phyloP scores from a whole-genome alignment of 2,888 invertebrate species.

The Amorpha juglandis region DNA sequence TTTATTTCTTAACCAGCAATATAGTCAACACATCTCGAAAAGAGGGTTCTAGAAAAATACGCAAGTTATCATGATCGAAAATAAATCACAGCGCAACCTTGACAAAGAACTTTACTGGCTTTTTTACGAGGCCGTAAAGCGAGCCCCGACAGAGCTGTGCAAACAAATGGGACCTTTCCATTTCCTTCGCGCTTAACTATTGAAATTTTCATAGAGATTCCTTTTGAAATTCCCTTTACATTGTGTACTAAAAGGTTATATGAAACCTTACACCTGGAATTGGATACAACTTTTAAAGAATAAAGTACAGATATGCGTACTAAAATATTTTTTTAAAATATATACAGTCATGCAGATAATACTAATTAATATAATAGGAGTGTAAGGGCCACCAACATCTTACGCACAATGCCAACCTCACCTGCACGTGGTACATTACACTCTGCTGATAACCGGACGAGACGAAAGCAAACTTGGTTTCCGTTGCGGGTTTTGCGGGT shows the following conservation, averaged over 20 bases:
- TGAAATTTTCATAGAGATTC: slow-evolving; percentile 35
- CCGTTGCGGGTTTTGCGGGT: too few species aligned
- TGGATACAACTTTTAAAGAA: not conserved
- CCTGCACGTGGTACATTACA: too few species aligned
- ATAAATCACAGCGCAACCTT: slow-evolving; percentile 46
- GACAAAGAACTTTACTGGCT: slow-evolving; percentile 48
- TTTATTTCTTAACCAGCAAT: not conserved
- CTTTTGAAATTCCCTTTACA: slow-evolving; percentile 30
- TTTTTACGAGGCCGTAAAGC: slow-evolving; percentile 41
- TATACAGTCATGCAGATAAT: too few species aligned
- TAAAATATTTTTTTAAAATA: too few species aligned
- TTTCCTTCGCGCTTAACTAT: slow-evolving; percentile 33
- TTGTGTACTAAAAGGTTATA: slow-evolving; percentile 11
- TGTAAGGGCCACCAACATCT: too few species aligned
- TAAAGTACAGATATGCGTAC: too few species aligned
- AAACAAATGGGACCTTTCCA: slow-evolving; percentile 38
- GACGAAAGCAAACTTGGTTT: too few species aligned
- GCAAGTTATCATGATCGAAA: slow-evolving; percentile 37
- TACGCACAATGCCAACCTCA: too few species aligned
- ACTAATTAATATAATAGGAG: too few species aligned
- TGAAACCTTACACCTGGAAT: not conserved
- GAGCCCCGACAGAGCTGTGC: slow-evolving; percentile 28
- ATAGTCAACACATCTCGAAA: not conserved
- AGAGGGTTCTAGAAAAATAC: slow-evolving; percentile 5
- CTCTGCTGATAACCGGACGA: too few species aligned